phyloP scores from a whole-genome alignment of 2,888 invertebrate genomes.

The Cantharis rufa region DNA sequence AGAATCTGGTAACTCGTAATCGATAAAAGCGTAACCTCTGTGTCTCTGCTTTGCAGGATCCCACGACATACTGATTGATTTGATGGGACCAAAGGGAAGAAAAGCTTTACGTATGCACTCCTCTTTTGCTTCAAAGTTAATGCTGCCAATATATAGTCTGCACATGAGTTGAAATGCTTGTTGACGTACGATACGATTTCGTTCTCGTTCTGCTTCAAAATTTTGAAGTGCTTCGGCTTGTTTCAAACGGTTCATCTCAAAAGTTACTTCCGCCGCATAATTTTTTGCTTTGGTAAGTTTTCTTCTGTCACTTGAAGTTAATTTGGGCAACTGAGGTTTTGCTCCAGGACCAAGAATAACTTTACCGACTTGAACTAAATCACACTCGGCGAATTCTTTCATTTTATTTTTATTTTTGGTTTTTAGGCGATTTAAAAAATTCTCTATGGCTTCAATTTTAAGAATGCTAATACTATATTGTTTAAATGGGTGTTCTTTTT shows the following conservation, averaged over 20 bases:
- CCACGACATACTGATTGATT: slow-evolving; percentile 99
- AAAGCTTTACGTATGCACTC: slow-evolving; percentile 97
- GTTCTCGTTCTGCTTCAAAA: neutral
- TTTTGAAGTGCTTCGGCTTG: slow-evolving; percentile 96
- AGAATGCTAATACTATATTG: too few species aligned
- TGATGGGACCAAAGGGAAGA: slow-evolving; percentile 97
- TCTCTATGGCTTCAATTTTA: too few species aligned
- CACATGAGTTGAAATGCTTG: slow-evolving; percentile 69
- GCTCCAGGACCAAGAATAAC: slow-evolving; percentile 90
- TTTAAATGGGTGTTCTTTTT: too few species aligned
- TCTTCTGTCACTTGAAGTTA: slow-evolving; percentile 87
- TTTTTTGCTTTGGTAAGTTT: slow-evolving; percentile 94
- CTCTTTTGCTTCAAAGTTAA: slow-evolving; percentile 98
- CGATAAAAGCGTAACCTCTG: slow-evolving; percentile 99
- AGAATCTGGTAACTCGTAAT: slow-evolving; percentile 99
- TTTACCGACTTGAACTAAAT: slow-evolving; percentile 84
- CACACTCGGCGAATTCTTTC: slow-evolving; percentile 57
- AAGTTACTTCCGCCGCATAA: slow-evolving; percentile 99
- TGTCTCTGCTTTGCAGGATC: slow-evolving; percentile 99
- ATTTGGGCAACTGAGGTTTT: slow-evolving; percentile 83
- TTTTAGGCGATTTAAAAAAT: too few species aligned
- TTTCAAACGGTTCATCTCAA: slow-evolving; percentile 98
- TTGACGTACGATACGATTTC: neutral
- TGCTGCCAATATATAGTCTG: slow-evolving; percentile 99
- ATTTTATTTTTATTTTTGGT: too few species aligned